Conservation (phyloP, 2,888 invertebrate species). For the Maniola hyperantus region DNA sequence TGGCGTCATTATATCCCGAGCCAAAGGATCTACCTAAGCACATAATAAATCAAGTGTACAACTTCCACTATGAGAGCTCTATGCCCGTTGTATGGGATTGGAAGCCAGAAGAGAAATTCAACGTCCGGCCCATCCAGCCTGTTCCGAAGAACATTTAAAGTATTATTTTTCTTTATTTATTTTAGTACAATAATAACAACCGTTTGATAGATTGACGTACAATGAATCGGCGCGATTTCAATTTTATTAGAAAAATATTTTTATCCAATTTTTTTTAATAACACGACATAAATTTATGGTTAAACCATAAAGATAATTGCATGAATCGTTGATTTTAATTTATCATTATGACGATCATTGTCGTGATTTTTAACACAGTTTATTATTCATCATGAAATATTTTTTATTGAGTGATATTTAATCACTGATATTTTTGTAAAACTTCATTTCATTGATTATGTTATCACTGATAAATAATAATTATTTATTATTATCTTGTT, state of each 20-base stretch:
- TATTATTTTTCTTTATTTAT: constrained; percentile 42
- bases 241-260: not conserved
- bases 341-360: not conserved
- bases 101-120: constrained; percentile 78
- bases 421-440: not conserved
- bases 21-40: constrained; percentile 89
- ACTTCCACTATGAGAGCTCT: constrained; percentile 89
- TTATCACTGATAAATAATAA: not conserved
- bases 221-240: not conserved
- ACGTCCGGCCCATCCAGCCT: constrained; percentile 71
- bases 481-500: not conserved
- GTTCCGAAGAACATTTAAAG: constrained; percentile 75
- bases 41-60: constrained; percentile 89
- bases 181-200: not conserved
- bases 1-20: constrained; percentile 93
- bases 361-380: not conserved
- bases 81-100: constrained; percentile 88
- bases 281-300: not conserved
- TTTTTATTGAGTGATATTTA: not conserved
- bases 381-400: too few relatives aligned
- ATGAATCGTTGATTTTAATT: not conserved
- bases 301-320: not conserved
- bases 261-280: not conserved
- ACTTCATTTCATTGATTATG: not conserved
- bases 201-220: not conserved